Evolutionary conservation across 2,888 invertebrate genomes (phyloP).

Genomic region (Odontocerum albicorne): DNA sequence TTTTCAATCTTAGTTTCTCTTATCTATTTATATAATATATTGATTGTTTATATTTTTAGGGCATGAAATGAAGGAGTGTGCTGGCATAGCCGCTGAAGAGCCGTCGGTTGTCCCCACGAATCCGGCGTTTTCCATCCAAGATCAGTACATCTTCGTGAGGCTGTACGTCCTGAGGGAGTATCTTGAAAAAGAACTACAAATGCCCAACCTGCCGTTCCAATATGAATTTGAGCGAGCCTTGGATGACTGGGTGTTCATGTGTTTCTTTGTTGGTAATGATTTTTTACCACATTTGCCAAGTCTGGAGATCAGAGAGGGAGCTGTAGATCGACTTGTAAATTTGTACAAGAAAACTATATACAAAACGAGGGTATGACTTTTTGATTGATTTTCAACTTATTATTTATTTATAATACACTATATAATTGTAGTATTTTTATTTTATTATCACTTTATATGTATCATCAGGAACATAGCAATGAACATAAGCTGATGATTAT

Average conservation of each 20-base stretch:
- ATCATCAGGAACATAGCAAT: too few species aligned
- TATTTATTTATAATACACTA: too few species aligned
- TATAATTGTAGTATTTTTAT: too few species aligned
- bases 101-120: conserved; percentile 59
- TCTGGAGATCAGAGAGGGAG: conserved; percentile 94
- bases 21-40: too few species aligned
- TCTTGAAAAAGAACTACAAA: conserved; percentile 81
- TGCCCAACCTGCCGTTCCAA: conserved; percentile 90
- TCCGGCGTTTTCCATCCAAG: conserved; percentile 69
- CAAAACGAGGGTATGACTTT: conserved; percentile 76
- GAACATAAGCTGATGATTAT: too few species aligned
- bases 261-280: conserved; percentile 99
- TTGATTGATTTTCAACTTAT: too few species aligned
- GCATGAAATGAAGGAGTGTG: conserved; percentile 94
- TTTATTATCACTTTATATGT: too few species aligned
- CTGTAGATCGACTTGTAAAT: conserved; percentile 90
- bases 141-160: conserved; percentile 91
- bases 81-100: conserved; percentile 68
- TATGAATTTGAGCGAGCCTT: conserved; percentile 94
- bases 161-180: conserved; percentile 92
- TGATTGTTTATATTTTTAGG: conserved; percentile 62
- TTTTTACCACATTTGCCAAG: conserved; percentile 98
- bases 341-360: conserved; percentile 94
- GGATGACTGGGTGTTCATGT: conserved; percentile 99
- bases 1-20: too few species aligned